Base-by-base conservation (phyloP, 2,888 invertebrate genomes). In the Drosophila setosimentum region DNA sequence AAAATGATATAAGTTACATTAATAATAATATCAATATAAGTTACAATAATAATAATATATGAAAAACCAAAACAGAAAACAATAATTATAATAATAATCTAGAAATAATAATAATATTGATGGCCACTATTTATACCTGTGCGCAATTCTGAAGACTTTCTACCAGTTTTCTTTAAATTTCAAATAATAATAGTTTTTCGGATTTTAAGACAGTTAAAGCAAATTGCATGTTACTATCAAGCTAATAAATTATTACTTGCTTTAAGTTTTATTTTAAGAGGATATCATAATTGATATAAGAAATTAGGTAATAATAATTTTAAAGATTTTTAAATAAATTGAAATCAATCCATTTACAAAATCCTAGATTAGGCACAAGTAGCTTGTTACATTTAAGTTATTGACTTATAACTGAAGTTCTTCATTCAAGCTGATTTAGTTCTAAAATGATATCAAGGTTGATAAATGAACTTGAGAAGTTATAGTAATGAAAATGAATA, bases 401-500 rank as follows among this genome's bases (percentile, higher is more conserved):
- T n/a, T 40, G n/a, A 40, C 10, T n/a, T n/a, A 5, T n/a, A 40
- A 8, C 18, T n/a, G 8, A 37, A 18, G 37, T 18, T 18, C 18
- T 8, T 37, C 7, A 37, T 18, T 7, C 37, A 18, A 37, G 7
- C 37, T 37, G 37, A 37, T 18, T 37, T 0, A 37, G 18, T 37
- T 37, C 18, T 8, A 18, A 40, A 10, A 40, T 40, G 10, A 10
- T 2, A 40, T 5, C 10, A n/a, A 5, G 0, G 5, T 40, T n/a
- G 5, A n/a, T n/a, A 10, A 1, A 18, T 8, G 0, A n/a, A 8
- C 37, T 3, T n/a, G 3, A 18, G 37, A 1, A 35, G 2, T 2
- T 18, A 37, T 1, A 16, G 16, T 16, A 18, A 37, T n/a, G 10
- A 3, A 8, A 35, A 16, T 35, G 18, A 18, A 8, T 37, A 18